Base-by-base conservation (phyloP, 2,797 vertebrate species). In the Petrocephalus schoutedeni region DNA sequence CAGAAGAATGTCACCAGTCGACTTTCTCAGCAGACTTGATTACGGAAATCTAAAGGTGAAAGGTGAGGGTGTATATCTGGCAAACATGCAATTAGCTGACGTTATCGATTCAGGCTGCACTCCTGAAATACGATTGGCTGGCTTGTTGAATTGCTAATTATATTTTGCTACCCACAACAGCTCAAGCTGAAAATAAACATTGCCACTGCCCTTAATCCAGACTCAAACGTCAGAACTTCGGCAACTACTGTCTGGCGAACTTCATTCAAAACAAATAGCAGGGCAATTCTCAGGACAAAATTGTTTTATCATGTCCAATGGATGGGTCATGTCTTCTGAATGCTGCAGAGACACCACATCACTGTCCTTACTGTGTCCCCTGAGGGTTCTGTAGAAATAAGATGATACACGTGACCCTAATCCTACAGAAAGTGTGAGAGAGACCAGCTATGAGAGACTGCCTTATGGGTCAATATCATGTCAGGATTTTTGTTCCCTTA, bases 391-490 rank as follows among this genome's bases (percentile, higher is more conserved):
- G 19, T 8, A 80, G 19, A 49, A 80, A 21, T 80, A 80, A 80
- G 41, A 80, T 0, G 74, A 80, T 21, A 49, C 74, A 80, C 74
- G 19, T 80, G 74, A 80, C 74, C 16, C 74, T 49, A 80, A 80
- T 45, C 36, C 74, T 8, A 80, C 7, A 80, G 71, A 77, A 19
- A 45, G 71, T 45, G 32, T 77, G 74, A 80, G 16, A n/a, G 74
- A 80, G 74, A 45, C 36, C 74, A 80, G 74, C 41, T 80, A 49
- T 6, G 19, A 80, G 74, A n/a, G 7, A 80, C 49, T 80, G 74
- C 74, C 36, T 77, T 77, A 80, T 80, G 74, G 74, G 36, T 45
- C 36, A 80, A 80, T n/a, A 49, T 80, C 74, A 49, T 80, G 74
- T 49, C 74, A 80, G 41, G 16, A 80, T 80, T 49, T 21, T 49